Evolutionary conservation across 2,888 invertebrate genomes (phyloP), one percentile per base, ranked within the genome.

Genomic region (Morpho deidamia): DNA sequence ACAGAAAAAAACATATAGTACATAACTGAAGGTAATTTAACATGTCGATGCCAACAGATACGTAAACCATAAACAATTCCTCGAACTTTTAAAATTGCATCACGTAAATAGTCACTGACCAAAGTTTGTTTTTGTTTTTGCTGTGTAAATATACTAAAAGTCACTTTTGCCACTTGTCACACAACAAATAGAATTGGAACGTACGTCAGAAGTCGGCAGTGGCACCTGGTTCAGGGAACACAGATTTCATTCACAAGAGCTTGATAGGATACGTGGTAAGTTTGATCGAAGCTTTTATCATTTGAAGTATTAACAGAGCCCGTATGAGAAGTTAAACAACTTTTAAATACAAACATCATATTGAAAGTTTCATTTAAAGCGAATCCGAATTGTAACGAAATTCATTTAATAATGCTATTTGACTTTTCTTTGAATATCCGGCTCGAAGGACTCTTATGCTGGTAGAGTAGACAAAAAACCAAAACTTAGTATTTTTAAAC

Each of bases 141-240:
- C 85, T 69, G 81, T 88, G 87, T 88, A 87, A 67, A 85, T 77
- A 81, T 82, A 88, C 85, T 87, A 86, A 87, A 87, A 68, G 81
- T 71, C 72, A 74, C 72, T 76, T 77, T 77, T 73, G 71, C 74
- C 83, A 85, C 83, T 82, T 83, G 76, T 81, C 82, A 86, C 83
- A 74, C 72, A 71, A 80, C 76, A 67, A 80, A 82, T 89, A 90
- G 90, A 90, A 81, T 81, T 90, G 88, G 90, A 90, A 78, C 87
- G 87, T 83, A 83, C 88, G 55, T 83, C 86, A 67, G 90, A 89
- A 77, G 89, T 88, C 76, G 90, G 90, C 85, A 90, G 90, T 81
- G 91, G 91, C 77, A 91, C 91, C 78, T 91, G 92, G 86, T 91
- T 90, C 90, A 91, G 92, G 89, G 91, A 91, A 83, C 91, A 92